Conservation (phyloP, 2,797 vertebrate species). For the Ibycter americanus region DNA sequence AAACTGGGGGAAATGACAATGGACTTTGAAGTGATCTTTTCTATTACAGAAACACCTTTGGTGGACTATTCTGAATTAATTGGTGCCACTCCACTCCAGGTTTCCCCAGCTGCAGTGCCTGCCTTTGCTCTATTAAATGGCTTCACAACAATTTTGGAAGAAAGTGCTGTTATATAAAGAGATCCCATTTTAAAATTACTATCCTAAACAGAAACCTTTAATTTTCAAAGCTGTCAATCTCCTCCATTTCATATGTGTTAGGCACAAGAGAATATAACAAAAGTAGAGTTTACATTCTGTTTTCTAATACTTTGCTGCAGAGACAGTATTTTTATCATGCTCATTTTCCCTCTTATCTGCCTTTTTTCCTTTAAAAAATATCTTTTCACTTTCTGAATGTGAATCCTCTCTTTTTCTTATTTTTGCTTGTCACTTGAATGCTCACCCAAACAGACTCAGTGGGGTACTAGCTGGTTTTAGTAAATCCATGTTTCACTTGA, state of each 20-base stretch:
- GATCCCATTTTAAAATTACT: not conserved
- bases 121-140: not conserved
- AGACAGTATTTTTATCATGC: not conserved
- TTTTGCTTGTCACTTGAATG: not conserved
- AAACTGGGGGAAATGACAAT: not conserved
- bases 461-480: not conserved
- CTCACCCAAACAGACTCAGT: not conserved
- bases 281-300: not conserved
- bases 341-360: not conserved
- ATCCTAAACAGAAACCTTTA: not conserved
- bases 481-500: not conserved
- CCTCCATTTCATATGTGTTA: not conserved
- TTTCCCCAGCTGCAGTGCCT: not conserved
- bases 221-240: slow-evolving; percentile 22
- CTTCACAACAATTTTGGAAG: slow-evolving; percentile 3
- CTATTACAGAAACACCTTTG: not conserved
- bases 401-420: not conserved
- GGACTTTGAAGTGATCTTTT: not conserved
- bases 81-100: not conserved
- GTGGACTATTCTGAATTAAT: not conserved
- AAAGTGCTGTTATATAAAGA: not conserved
- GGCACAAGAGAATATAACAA: not conserved
- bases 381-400: not conserved
- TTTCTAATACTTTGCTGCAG: not conserved
- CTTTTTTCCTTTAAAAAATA: not conserved